Base-by-base conservation (phyloP, 2,797 vertebrate species). In the Centropyge bicolor region DNA sequence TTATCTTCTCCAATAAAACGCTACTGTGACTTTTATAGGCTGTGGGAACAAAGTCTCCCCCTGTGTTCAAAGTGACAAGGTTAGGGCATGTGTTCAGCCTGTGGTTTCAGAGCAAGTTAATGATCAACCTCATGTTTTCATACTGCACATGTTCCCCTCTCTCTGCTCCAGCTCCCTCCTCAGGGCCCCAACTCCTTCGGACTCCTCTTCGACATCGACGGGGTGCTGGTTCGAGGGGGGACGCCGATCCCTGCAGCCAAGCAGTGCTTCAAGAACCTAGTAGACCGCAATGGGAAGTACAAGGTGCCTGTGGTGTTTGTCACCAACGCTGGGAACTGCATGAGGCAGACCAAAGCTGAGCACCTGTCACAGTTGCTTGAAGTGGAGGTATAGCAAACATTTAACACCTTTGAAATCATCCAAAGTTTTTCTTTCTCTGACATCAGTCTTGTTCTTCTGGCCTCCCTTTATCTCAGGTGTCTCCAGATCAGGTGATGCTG, bases 191-290 rank as follows among this genome's bases (percentile, higher is more conserved):
- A 80, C 76, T 93, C 93, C 5, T 99, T 99, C 49, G 98, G 98
- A 12, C 96, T 99, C 75, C 95, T 99, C 66, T 96, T 99, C 73
- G 98, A 99, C 85, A 98, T 99, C 0, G 98, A 99, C 57, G 98
- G 98, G 6, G 98, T 99, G 76, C 93, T 99, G 84, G 95, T 99
- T 12, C 95, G 98, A 40, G 98, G 98, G 82, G 95, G 94, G 81
- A 95, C 93, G 0, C 96, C 93, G 0, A 96, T 99, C 80, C 97
- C 98, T 2, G 97, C 95, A 0, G 98, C 98, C 4, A 95, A 96
- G 81, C 95, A 96, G 80, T 97, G 97, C 69, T 98, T 99, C 89
- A 94, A 65, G 86, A 94, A 90, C 85, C 92, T 99, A 82, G 75
- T 95, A 81, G 95, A 96, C 79, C 13, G 89, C 38, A 69, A 92